Evolutionary conservation across 2,888 invertebrate species (phyloP), one percentile per base, ranked within the genome.

Genomic region (Meganola albula): DNA sequence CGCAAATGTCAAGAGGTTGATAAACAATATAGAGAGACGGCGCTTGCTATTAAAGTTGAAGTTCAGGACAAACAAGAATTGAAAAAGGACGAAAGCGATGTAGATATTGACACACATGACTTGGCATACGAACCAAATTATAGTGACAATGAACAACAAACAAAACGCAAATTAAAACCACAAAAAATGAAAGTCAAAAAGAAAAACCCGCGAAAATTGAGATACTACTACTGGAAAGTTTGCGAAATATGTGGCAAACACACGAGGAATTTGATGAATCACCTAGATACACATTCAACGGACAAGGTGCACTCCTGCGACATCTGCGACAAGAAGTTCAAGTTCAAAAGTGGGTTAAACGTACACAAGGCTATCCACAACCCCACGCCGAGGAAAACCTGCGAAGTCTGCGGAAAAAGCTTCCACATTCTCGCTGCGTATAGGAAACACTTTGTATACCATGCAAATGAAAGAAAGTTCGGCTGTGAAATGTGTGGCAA

Each of bases 401-500:
- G 89, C 43, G 86, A 87, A 29, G 74, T 83, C 5, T 83, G 89
- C 54, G 87, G 87, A 2, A 88, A 87, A 45, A 77, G 82, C 1
- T 88, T 88, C 52, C 84, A 84, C 40, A 73, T 87, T 9, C 50
- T 86, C 26, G 79, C 85, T 3, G 85, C 87, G 45, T 84, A 88
- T 28, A 67, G 77, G 10, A 66, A 86, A 12, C 89, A 89, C 41
- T 79, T 72, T 37, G 75, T 82, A 1, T 87, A 86, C 39, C 88
- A 88, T 54, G 87, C 86, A 1, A 87, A 87, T 33, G 86, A 88
- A 47, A 74, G 86, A 48, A 86, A 83, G 24, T 83, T 74, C 47
- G 74, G 71, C 4, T 88, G 88, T 36, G 77, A 82, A 3, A 79
- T 87, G 0, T 88, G 88, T 40, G 85, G 86, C 1, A 88, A 88